These are phyloP conservation scores for Eupithecia tripunctaria DNA, from an alignment of 2,888 invertebrate species.

Conservation along the genomic window DNA sequence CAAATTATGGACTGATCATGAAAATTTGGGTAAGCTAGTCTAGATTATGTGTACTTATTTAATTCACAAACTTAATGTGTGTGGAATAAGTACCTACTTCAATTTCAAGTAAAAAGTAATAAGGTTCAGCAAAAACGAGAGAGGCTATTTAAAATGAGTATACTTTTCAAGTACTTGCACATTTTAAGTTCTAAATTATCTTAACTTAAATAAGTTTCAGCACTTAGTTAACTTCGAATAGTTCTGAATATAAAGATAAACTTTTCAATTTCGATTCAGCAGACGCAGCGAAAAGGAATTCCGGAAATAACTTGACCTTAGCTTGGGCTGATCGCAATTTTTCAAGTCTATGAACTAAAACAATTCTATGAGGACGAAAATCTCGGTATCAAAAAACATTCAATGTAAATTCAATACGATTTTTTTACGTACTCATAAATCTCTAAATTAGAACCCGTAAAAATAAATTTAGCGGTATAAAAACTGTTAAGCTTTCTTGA, in stretches of 20 bases:
- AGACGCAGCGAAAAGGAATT: slow-evolving; percentile 66
- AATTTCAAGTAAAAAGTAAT: neutral
- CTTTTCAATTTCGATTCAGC: slow-evolving; percentile 72
- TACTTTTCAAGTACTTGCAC: neutral
- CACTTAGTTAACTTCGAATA: slow-evolving; percentile 36
- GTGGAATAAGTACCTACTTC: too few relatives aligned
- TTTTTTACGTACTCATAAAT: slow-evolving; percentile 50
- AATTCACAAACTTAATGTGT: neutral
- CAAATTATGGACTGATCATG: too few relatives aligned
- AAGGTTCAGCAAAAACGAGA: neutral
- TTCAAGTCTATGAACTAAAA: slow-evolving; percentile 51
- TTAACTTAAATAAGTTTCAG: neutral
- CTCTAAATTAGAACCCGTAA: too few relatives aligned
- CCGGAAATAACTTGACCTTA: slow-evolving; percentile 59
- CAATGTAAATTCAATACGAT: too few relatives aligned
- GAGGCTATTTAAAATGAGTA: neutral
- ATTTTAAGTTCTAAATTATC: neutral
- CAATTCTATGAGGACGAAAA: too few relatives aligned
- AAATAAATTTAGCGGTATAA: too few relatives aligned
- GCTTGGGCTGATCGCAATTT: slow-evolving; percentile 50
- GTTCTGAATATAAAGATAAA: slow-evolving; percentile 69
- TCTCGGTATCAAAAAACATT: too few relatives aligned
- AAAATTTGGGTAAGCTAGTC: too few relatives aligned
- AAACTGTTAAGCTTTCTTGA: neutral
- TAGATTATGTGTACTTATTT: neutral